phyloP scores from a whole-genome alignment of 2,888 invertebrate genomes.

The Amphipyra berbera region DNA sequence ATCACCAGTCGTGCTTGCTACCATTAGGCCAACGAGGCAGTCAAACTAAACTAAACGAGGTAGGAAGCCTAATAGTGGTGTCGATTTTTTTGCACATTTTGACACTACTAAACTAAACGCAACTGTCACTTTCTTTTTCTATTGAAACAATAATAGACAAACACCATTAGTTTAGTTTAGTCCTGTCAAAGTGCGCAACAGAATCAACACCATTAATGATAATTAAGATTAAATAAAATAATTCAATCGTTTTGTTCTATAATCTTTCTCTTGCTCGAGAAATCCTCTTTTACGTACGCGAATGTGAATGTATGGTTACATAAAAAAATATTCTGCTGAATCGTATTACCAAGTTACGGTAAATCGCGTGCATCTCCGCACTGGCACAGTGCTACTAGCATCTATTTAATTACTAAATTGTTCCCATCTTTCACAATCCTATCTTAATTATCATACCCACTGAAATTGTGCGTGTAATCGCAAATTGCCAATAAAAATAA shows the following conservation, averaged over 20 bases:
- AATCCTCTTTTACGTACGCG: not conserved
- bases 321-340: constrained; percentile 20
- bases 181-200: too few species aligned
- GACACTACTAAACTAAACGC: too few species aligned
- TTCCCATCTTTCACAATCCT: constrained; percentile 51
- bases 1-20: too few species aligned
- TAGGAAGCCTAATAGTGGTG: too few species aligned
- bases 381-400: constrained; percentile 36
- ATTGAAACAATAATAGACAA: too few species aligned
- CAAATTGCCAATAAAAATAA: constrained; percentile 70
- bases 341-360: constrained; percentile 41
- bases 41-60: too few species aligned
- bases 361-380: constrained; percentile 46
- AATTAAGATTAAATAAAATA: not conserved
- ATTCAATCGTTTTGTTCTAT: not conserved
- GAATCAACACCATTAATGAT: too few species aligned
- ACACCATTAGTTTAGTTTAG: too few species aligned
- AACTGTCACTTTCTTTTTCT: too few species aligned
- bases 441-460: constrained; percentile 51
- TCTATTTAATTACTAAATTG: constrained; percentile 58
- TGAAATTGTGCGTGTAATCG: constrained; percentile 68
- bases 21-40: too few species aligned
- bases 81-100: too few species aligned
- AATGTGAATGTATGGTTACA: constrained; percentile 13
- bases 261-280: not conserved